These are phyloP conservation scores for Cephus cinctus DNA, from an alignment of 1,140 invertebrate species.

Conservation along the genomic window DNA sequence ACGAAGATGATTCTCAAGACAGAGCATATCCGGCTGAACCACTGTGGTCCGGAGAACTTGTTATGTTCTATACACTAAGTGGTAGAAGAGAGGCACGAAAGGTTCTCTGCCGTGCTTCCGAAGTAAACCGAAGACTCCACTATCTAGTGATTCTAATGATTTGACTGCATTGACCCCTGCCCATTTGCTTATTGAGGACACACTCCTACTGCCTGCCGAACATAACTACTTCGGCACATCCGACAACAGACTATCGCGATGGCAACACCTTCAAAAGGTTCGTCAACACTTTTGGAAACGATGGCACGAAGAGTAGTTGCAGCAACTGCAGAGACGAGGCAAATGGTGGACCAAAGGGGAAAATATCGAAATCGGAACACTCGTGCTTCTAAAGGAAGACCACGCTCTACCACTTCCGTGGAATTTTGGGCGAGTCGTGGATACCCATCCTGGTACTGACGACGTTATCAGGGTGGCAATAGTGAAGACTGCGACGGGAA, in stretches of 20 bases:
- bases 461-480: too few species aligned
- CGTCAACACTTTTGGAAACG: conserved; percentile 28
- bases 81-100: conserved; percentile 19
- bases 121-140: conserved; percentile 12
- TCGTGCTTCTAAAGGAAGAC: too few species aligned
- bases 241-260: conserved; percentile 17
- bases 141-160: not conserved
- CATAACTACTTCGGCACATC: conserved; percentile 12
- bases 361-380: not conserved
- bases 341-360: conserved; percentile 20
- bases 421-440: too few species aligned
- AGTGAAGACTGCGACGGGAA: too few species aligned
- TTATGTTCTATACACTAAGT: conserved; percentile 18
- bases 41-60: conserved; percentile 34
- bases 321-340: conserved; percentile 20
- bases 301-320: conserved; percentile 28
- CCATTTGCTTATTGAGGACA: not conserved
- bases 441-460: too few species aligned
- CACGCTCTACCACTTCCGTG: too few species aligned
- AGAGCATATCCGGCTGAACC: conserved; percentile 30
- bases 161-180: not conserved
- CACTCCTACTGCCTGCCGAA: conserved; percentile 6
- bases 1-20: conserved; percentile 32
- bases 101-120: conserved; percentile 36
- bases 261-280: conserved; percentile 27